A percentile compares a stretch with the other conserved stretches of the same genome.
Evolutionary conservation across 2,113 vertebrate genomes (phyloP).

Genomic region (Tretioscincus oriximinensis): DNA sequence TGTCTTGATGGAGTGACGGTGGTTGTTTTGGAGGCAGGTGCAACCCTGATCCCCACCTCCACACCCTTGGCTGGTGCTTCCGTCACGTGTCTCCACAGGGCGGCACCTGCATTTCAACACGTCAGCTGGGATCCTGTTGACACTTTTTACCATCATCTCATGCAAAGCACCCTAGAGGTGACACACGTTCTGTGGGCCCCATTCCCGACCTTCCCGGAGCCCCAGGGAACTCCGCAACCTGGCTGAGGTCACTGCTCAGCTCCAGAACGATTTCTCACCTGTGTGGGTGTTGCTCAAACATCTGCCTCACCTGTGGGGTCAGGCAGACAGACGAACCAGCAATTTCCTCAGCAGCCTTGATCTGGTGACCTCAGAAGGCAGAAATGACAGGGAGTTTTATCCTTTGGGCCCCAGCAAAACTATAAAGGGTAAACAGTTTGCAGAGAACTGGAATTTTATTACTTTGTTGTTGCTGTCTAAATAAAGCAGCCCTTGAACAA

Average conservation of each 20-base stretch:
- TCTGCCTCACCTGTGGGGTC: neutral
- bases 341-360: too few species aligned
- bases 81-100: neutral
- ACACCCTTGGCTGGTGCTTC: neutral
- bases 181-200: too few species aligned
- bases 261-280: neutral
- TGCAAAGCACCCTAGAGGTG: too few species aligned
- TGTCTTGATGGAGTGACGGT: neutral
- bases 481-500: too few species aligned
- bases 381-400: neutral
- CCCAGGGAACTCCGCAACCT: neutral
- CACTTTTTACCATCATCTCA: fast-evolving
- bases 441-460: too few species aligned
- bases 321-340: neutral
- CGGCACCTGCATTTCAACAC: too few species aligned
- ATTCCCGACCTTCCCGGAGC: neutral
- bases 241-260: too few species aligned
- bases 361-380: neutral
- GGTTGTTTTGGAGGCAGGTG: neutral
- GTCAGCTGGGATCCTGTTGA: neutral
- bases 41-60: neutral
- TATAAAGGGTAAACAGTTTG: neutral
- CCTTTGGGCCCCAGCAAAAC: neutral
- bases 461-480: too few species aligned
- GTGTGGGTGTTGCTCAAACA: neutral